phyloP scores from a whole-genome alignment of 1,140 invertebrate genomes.

The Lycorma delicatula region DNA sequence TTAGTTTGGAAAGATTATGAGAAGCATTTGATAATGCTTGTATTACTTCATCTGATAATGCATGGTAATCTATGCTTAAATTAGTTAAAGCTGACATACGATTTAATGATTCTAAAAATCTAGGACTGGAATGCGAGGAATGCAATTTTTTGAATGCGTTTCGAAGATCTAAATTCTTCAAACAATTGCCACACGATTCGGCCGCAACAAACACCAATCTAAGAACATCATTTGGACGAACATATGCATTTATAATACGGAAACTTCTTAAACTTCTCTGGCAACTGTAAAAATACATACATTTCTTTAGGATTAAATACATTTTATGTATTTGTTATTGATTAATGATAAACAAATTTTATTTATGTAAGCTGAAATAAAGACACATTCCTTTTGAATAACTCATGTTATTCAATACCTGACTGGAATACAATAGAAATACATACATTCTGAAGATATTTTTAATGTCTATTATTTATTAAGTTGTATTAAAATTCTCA shows the following conservation, averaged over 20 bases:
- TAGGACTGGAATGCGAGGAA: neutral
- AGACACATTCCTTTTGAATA: no score
- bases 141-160: neutral
- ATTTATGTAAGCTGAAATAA: no score
- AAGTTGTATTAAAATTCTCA: no score
- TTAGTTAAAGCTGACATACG: neutral
- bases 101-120: neutral
- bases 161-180: neutral
- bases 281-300: no score
- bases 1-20: neutral
- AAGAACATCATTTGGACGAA: neutral
- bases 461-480: no score
- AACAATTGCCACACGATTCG: neutral
- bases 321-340: no score
- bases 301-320: no score
- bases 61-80: neutral
- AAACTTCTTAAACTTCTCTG: neutral
- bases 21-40: neutral
- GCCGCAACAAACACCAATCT: neutral
- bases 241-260: neutral
- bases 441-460: no score
- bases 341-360: no score
- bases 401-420: no score
- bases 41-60: neutral
- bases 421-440: no score